Evolutionary conservation across 2,113 vertebrate genomes (phyloP), one percentile per base, ranked within the genome.

Genomic region (Chascanopsetta lugubris): DNA sequence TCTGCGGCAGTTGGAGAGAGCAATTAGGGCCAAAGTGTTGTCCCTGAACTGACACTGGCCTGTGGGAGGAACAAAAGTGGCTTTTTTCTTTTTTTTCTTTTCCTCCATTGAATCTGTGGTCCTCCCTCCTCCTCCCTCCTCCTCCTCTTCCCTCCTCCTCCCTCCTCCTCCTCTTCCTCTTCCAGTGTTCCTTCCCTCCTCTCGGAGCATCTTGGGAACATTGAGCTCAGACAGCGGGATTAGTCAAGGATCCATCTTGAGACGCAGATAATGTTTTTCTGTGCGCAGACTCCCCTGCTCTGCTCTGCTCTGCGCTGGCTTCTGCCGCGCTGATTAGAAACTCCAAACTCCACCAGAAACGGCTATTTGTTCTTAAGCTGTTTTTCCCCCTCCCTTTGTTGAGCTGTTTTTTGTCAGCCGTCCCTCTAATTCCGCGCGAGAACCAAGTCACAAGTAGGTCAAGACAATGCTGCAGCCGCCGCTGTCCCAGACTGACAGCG

Each of bases 231-330:
- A 91, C 91, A 83, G 87, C 83, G 61, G 88, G 88, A 92, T 92
- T 92, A 91, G 90, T 91, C 89, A 91, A 87, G 91, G 90, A 91
- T 91, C 89, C 89, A 91, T 92, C 87, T 91, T 91, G 90, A 91
- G 88, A 89, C 85, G 22, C 79, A 87, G 89, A 92, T 91, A 91
- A 90, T 92, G 87, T 87, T 88, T 85, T 79, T 83, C 75, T 83
- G 83, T 62, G 56, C 75, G 49, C 88, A 85, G 80, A 85, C 87
- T 86, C 82, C 82, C 79, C 72, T 77, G 75, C 85, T 85, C 83
- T 85, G 75, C 82, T 77, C 72, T 77, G 75, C 85, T 85, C 83
- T 85, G 75, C 49, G 29, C 80, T 71, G 85, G 82, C 87, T 83
- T 82, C 87, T 85, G 84, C 85, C 71, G 64, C 73, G 49, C 83